These are phyloP conservation scores for Mungos mungo DNA, from an alignment of 2,113 vertebrate genomes.

Conservation along the genomic window DNA sequence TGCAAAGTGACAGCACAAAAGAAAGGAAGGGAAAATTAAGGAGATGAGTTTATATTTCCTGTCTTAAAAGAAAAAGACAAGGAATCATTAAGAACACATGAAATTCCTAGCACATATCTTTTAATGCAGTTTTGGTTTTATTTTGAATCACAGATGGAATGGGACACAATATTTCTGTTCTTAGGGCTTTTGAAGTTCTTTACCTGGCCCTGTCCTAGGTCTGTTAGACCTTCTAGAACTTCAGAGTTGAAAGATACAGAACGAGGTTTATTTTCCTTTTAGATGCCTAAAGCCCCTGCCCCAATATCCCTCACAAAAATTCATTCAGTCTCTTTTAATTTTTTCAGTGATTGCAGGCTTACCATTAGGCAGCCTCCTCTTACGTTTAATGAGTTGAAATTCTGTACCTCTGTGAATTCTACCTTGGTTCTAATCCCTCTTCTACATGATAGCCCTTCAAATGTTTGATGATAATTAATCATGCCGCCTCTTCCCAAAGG, in stretches of 20 bases:
- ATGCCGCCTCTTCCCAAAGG: background rate
- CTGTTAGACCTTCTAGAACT: background rate
- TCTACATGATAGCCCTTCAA: background rate
- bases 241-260: background rate
- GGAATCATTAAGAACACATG: background rate
- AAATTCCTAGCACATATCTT: background rate
- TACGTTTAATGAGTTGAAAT: background rate
- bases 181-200: background rate
- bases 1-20: background rate
- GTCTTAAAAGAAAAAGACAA: background rate
- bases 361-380: background rate
- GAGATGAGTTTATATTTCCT: background rate
- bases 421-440: background rate
- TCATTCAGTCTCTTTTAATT: background rate
- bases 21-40: background rate
- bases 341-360: background rate
- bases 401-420: constrained; percentile 7
- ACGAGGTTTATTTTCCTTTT: background rate
- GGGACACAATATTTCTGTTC: background rate
- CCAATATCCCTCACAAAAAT: background rate
- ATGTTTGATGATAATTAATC: background rate
- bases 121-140: background rate
- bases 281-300: background rate
- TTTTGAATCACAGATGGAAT: constrained; percentile 1
- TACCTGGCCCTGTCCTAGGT: background rate